Percentiles rank a stretch among this genome's conserved stretches.
phyloP scores from a whole-genome alignment of 2,797 vertebrate genomes.

The Cichlasoma orientale region DNA sequence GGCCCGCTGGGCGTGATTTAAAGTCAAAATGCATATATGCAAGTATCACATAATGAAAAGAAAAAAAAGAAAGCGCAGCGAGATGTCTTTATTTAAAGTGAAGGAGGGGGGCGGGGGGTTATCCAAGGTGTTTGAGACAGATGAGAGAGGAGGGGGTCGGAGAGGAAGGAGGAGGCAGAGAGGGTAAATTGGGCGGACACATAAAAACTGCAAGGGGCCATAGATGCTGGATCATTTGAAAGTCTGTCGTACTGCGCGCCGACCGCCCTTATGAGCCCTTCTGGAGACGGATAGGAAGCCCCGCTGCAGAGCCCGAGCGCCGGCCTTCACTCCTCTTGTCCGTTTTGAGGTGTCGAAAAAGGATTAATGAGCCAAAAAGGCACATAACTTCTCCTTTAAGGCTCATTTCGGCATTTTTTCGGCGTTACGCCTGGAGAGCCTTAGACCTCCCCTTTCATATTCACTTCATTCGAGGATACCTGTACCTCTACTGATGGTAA shows the following conservation, averaged over 20 bases:
- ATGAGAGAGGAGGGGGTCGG: conserved; percentile 63
- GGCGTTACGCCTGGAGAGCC: conserved; percentile 70
- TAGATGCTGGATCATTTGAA: conserved; percentile 81
- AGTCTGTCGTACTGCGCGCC: conserved; percentile 65
- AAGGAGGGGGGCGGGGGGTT: conserved; percentile 63
- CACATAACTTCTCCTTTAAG: conserved; percentile 49
- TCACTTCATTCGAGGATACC: conserved; percentile 74
- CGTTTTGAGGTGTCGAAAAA: conserved; percentile 51
- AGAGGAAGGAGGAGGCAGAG: conserved; percentile 65
- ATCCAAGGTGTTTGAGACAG: conserved; percentile 80
- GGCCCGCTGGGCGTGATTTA: conserved; percentile 23
- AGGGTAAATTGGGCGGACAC: conserved; percentile 82
- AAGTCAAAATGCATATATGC: conserved; percentile 26
- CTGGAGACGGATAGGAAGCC: conserved; percentile 61
- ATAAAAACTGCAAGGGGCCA: conserved; percentile 81
- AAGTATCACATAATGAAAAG: conserved; percentile 42
- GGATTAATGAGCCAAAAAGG: conserved; percentile 75
- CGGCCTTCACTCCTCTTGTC: conserved; percentile 30
- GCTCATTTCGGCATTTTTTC: conserved; percentile 56
- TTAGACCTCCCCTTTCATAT: conserved; percentile 56
- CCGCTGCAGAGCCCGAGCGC: conserved; percentile 38
- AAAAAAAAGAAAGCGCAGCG: conserved; percentile 23
- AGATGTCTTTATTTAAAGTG: conserved; percentile 45
- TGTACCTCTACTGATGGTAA: conserved; percentile 85
- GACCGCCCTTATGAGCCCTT: conserved; percentile 48